These are phyloP conservation scores for Grus americana DNA, from an alignment of 2,113 vertebrate species.

Conservation along the genomic window DNA sequence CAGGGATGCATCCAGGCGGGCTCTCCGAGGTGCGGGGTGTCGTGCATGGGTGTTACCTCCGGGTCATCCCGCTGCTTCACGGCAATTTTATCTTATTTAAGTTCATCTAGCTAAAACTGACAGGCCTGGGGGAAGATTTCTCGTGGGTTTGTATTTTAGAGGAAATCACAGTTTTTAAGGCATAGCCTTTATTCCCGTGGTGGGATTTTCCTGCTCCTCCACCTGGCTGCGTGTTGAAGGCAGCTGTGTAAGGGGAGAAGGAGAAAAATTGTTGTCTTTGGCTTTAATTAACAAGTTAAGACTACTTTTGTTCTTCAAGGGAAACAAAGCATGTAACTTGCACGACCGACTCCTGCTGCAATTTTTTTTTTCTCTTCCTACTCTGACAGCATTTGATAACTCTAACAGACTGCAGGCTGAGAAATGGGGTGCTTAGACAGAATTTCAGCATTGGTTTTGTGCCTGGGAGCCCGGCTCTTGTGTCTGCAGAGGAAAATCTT, in stretches of 20 bases:
- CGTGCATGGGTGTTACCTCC: accelerated
- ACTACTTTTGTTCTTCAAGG: neutral
- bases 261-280: neutral
- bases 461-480: neutral
- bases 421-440: neutral
- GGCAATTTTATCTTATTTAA: neutral
- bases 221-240: too few species aligned
- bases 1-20: too few species aligned
- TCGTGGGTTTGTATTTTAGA: neutral
- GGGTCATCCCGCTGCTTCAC: neutral
- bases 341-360: neutral
- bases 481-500: neutral
- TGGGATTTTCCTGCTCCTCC: too few species aligned
- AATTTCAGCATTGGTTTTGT: neutral
- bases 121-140: neutral
- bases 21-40: accelerated
- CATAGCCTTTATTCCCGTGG: accelerated
- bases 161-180: neutral
- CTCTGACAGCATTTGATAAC: neutral
- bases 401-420: neutral
- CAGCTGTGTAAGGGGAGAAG: accelerated
- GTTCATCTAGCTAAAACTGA: neutral
- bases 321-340: neutral
- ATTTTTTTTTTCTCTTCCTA: neutral
- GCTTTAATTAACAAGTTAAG: neutral